phyloP scores from a whole-genome alignment of 2,113 vertebrate species.

The Zapornia atra region DNA sequence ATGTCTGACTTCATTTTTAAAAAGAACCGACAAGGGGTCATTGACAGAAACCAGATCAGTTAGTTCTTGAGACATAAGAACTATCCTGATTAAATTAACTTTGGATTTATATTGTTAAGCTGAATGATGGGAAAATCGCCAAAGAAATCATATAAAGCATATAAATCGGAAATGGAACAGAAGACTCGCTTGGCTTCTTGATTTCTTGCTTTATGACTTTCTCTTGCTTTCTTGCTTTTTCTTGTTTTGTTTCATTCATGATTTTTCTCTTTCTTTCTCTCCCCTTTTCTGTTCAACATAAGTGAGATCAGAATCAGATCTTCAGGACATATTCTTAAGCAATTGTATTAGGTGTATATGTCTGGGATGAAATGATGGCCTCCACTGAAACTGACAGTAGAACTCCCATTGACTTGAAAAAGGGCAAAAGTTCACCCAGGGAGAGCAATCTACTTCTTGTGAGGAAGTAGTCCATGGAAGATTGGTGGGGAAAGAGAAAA shows the following conservation, averaged over 20 bases:
- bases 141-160: not conserved
- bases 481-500: not conserved
- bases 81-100: conserved; percentile 1
- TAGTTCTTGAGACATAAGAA: not conserved
- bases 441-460: not conserved
- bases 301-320: not conserved
- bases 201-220: not conserved
- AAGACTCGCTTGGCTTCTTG: not conserved
- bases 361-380: not conserved
- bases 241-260: not conserved
- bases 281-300: not conserved
- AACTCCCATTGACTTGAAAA: not conserved
- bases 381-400: not conserved
- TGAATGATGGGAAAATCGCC: not conserved
- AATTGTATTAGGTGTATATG: not conserved
- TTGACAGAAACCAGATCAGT: conserved; percentile 21
- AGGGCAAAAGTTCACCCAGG: not conserved
- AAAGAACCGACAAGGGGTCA: not conserved
- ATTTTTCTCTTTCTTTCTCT: not conserved
- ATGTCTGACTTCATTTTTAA: not conserved
- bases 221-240: not conserved
- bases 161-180: not conserved
- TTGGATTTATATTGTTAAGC: conserved; percentile 33
- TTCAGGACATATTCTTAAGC: not conserved
- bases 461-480: not conserved